Base-by-base conservation (phyloP, 2,888 invertebrate genomes). In the Lomographa bimaculata region DNA sequence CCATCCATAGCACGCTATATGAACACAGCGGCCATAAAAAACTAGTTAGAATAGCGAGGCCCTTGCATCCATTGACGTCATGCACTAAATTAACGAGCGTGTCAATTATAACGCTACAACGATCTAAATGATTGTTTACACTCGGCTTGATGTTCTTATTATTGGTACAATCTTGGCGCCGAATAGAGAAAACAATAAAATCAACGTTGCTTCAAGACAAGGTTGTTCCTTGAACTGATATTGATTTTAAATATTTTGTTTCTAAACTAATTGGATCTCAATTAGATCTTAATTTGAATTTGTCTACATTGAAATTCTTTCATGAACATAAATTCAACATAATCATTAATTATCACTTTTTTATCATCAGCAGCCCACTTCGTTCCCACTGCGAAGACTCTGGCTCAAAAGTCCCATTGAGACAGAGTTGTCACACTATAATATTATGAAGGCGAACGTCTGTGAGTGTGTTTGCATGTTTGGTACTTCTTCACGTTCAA, bases 21-120 rank as follows among this genome's bases (percentile, higher is more conserved):
- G 16, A 38, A 27, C 17, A 23, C 28, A 6, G 7, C 25, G 6
- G 24, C 9, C 19, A 20, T 35, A 34, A 28, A 34, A 35, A 30
- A 16, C 27, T 27, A 16, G 25, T 32, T 25, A n/a, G 24, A 8
- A 19, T 33, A 32, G 7, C 30, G n/a, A 23, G 26, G 36, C 36
- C 32, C 32, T 43, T 23, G 42, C 26, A 32, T 12, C 36, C 9
- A 36, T 36, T 50, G 44, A 54, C 51, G 50, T 51, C 48, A 56
- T 18, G 7, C 10, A 23, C 32, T 18, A 19, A 42, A 43, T 37
- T 43, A 37, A 43, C 18, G 32, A 18, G 16, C 32, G 11, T 36
- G 26, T 19, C 36, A 26, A 30, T 36, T 32, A 19, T 17, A 32
- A 42, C 26, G 20, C 11, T 21, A 28, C 36, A 26, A 25, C 33